phyloP scores from a whole-genome alignment of 30 jellyfish, hydroid and myxozoan genomes.

The Turritopsis rubra region DNA sequence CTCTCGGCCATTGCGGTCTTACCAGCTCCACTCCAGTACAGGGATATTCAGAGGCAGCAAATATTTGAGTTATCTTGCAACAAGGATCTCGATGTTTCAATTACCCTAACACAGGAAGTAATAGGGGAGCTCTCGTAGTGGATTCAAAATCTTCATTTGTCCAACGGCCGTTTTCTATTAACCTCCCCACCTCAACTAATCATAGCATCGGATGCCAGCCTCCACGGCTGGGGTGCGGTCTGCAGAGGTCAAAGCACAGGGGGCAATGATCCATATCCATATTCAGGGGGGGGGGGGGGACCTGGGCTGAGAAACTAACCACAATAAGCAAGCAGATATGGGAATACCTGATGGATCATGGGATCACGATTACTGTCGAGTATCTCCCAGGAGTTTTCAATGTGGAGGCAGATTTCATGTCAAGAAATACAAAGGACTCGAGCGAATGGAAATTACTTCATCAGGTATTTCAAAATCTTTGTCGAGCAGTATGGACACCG shows the following conservation, averaged over 20 bases:
- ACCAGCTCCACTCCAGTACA: slow-evolving; percentile 24
- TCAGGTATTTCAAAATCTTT: no score
- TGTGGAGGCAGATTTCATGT: no score
- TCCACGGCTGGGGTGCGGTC: slow-evolving; percentile 39
- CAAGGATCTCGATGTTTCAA: not conserved
- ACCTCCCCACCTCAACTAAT: not conserved
- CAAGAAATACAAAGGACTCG: no score
- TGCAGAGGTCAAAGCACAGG: slow-evolving; percentile 18
- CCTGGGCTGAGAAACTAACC: no score
- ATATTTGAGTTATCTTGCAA: not conserved
- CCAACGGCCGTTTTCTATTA: slow-evolving; percentile 12
- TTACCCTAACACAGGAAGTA: not conserved
- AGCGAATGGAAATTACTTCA: no score
- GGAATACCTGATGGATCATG: no score
- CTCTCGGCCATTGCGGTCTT: slow-evolving; percentile 36
- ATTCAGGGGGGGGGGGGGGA: no score
- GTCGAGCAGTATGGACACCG: no score
- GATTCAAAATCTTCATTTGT: slow-evolving; percentile 20
- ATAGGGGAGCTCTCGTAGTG: slow-evolving; percentile 28
- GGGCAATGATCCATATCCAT: slow-evolving; percentile 32
- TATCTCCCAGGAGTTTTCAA: no score
- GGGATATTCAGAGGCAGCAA: slow-evolving; percentile 7
- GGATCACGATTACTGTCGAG: no score
- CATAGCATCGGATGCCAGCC: slow-evolving; percentile 15
- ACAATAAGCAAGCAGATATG: no score